Conservation (phyloP, 2,888 invertebrate species). For the Tholera decimalis region DNA sequence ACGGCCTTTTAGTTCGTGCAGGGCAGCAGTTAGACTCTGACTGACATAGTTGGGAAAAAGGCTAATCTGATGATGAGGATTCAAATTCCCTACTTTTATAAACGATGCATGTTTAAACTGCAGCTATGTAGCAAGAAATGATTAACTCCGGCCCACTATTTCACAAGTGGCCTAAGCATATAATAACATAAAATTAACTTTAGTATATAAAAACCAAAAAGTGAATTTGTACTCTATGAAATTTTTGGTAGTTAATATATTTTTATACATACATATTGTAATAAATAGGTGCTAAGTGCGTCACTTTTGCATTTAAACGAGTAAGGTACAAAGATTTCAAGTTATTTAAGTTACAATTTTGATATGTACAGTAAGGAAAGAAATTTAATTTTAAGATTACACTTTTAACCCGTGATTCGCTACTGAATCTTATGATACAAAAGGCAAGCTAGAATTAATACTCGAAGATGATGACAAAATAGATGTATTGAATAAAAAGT, state of each 20-base stretch:
- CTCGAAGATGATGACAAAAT: neutral
- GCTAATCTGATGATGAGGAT: no score
- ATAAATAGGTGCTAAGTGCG: constrained; percentile 51
- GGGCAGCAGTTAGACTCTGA: no score
- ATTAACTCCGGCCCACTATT: neutral
- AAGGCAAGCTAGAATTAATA: constrained; percentile 9
- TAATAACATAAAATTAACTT: constrained; percentile 15
- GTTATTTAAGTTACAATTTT: neutral
- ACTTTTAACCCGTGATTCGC: neutral
- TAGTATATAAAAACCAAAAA: constrained; percentile 39
- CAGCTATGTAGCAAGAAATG: constrained; percentile 9
- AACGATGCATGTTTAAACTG: neutral
- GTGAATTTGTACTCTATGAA: constrained; percentile 28
- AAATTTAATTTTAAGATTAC: constrained; percentile 19
- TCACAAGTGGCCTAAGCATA: constrained; percentile 25
- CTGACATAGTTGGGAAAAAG: no score
- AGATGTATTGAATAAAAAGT: no score
- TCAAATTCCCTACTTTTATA: neutral
- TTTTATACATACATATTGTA: neutral
- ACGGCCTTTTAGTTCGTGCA: no score
- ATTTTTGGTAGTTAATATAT: constrained; percentile 16
- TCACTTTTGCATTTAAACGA: constrained; percentile 63
- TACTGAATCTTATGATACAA: neutral
- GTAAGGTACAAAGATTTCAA: constrained; percentile 59
- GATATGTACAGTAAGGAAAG: constrained; percentile 24